These are phyloP conservation scores for Gryllus longicercus DNA, from an alignment of 2,888 invertebrate species.

Conservation along the genomic window DNA sequence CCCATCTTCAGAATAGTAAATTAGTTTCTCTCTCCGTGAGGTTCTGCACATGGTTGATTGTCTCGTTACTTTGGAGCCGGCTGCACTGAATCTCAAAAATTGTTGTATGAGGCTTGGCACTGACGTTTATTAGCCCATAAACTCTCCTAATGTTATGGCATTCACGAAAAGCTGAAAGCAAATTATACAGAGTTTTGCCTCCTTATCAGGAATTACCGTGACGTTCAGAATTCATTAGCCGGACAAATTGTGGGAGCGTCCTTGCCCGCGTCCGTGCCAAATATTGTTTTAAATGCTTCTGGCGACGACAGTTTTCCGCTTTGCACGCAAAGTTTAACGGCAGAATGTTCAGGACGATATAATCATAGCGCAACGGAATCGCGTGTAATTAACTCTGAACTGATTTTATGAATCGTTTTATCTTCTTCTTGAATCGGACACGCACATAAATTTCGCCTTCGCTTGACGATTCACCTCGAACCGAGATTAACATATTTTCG, in stretches of 20 bases:
- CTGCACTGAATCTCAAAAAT: too few species aligned
- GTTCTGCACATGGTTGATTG: too few species aligned
- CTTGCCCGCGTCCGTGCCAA: background rate
- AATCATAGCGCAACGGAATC: background rate
- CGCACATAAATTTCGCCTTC: too few species aligned
- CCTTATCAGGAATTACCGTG: too few species aligned
- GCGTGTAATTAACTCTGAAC: background rate
- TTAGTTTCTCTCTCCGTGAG: too few species aligned
- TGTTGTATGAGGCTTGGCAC: too few species aligned
- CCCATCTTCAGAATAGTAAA: too few species aligned
- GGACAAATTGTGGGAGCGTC: background rate
- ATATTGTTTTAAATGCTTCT: constrained; percentile 11
- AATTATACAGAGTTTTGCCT: background rate
- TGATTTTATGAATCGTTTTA: constrained; percentile 4
- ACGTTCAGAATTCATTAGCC: background rate
- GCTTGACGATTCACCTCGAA: too few species aligned
- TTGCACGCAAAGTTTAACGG: background rate
- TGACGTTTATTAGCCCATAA: background rate
- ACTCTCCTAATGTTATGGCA: background rate
- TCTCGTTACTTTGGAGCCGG: too few species aligned
- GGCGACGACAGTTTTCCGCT: background rate
- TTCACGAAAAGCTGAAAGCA: background rate
- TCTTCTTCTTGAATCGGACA: background rate
- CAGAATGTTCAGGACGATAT: background rate
- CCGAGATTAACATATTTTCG: too few species aligned